Evolutionary conservation across 2,888 invertebrate species (phyloP).

Genomic region (Hermaeophaga mercurialis): DNA sequence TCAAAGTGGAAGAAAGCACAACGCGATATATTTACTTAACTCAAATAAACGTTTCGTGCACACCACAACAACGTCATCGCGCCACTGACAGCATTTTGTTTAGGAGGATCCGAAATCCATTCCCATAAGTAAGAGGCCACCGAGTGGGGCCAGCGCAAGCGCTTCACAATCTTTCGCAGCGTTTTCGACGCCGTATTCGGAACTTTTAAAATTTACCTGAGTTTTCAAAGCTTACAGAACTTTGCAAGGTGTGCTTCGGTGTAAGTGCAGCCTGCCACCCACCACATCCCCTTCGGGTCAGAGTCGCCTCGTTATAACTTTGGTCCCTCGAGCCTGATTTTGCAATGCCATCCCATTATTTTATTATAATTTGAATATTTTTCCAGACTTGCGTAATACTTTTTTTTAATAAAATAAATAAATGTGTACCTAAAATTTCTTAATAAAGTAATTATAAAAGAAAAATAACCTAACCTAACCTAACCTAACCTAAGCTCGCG

Average conservation of each 20-base stretch:
- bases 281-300: constrained; percentile 35
- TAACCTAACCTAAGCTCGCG: too few species aligned
- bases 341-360: too few species aligned
- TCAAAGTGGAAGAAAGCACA: constrained; percentile 30
- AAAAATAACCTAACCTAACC: too few species aligned
- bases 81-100: constrained; percentile 36
- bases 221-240: constrained; percentile 21
- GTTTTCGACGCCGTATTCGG: constrained; percentile 30
- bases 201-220: constrained; percentile 42
- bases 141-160: constrained; percentile 25
- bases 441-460: too few species aligned
- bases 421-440: too few species aligned
- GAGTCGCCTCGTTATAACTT: too few species aligned
- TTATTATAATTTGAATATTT: too few species aligned
- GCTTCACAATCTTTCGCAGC: constrained; percentile 17
- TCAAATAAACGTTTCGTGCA: constrained; percentile 28
- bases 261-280: constrained; percentile 48
- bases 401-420: too few species aligned
- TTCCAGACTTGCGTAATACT: too few species aligned
- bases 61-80: constrained; percentile 39
- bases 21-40: constrained; percentile 28
- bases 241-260: constrained; percentile 37
- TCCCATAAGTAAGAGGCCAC: constrained; percentile 11
- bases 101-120: constrained; percentile 37
- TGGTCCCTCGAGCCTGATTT: too few species aligned